A percentile compares a stretch with the other conserved stretches of the same genome.
phyloP scores from a whole-genome alignment of 1,140 invertebrate genomes.

The Rhyzopertha dominica region DNA sequence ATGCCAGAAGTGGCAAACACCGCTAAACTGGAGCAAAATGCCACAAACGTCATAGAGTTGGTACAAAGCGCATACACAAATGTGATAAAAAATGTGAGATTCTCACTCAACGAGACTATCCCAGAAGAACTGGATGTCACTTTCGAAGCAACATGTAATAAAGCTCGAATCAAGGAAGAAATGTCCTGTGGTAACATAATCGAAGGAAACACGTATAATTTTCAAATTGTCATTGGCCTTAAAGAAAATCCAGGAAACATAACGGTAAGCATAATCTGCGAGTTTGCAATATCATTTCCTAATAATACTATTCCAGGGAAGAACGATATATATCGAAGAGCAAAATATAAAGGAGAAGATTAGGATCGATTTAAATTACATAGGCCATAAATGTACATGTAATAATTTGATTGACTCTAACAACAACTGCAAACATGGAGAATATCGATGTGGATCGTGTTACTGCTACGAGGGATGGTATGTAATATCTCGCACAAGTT shows the following conservation, averaged over 20 bases:
- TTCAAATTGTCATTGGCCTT: conserved; percentile 7
- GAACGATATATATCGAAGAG: conserved; percentile 48
- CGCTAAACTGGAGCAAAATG: conserved; percentile 52
- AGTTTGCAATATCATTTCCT: neutral
- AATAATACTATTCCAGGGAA: neutral
- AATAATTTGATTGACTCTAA: conserved; percentile 27
- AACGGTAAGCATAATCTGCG: neutral
- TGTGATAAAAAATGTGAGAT: conserved; percentile 9
- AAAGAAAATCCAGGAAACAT: conserved; percentile 15
- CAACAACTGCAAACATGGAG: conserved; percentile 48
- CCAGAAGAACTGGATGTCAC: conserved; percentile 13
- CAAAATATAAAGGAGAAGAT: conserved; percentile 49
- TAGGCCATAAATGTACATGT: conserved; percentile 47
- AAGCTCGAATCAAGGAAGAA: conserved; percentile 23
- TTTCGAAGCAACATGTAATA: conserved; percentile 14
- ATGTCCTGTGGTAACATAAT: conserved; percentile 26
- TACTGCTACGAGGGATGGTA: conserved; percentile 55
- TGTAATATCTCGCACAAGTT: conserved; percentile 10
- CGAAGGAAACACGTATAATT: conserved; percentile 13
- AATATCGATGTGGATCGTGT: conserved; percentile 54
- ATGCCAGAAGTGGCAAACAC: conserved; percentile 53
- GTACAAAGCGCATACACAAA: conserved; percentile 50
- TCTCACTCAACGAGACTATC: neutral
- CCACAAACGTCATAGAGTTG: conserved; percentile 55
- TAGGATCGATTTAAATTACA: conserved; percentile 46